Evolutionary conservation across 2,113 vertebrate genomes (phyloP).

Genomic region (Upupa epops): DNA sequence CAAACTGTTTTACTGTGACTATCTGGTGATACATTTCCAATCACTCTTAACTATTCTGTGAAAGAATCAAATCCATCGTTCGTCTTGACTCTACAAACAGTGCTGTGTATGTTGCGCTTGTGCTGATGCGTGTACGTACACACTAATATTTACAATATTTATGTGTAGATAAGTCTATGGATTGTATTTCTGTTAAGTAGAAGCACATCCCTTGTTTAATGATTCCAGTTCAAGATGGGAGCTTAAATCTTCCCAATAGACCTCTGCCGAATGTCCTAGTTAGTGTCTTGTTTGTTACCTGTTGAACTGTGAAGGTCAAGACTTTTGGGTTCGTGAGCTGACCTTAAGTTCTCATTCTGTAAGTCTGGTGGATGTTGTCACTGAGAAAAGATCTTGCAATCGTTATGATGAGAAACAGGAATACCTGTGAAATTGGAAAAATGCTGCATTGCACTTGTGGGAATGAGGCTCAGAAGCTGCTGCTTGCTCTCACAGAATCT

Average conservation of each 20-base stretch:
- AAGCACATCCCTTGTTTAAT: constrained; percentile 24
- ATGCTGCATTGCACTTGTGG: neutral
- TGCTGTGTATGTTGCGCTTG: constrained; percentile 12
- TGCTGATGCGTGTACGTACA: constrained; percentile 29
- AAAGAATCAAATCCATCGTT: constrained; percentile 29
- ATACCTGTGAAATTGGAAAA: neutral
- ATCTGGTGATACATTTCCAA: constrained; percentile 25
- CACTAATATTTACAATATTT: constrained; percentile 16
- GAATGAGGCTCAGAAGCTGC: neutral
- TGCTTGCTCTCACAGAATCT: neutral
- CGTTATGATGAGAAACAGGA: neutral
- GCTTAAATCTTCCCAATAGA: neutral
- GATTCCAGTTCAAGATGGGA: constrained; percentile 33
- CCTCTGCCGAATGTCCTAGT: neutral
- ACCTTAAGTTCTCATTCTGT: neutral
- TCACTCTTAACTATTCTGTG: constrained; percentile 44
- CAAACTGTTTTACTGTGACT: constrained; percentile 17
- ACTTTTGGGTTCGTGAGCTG: neutral
- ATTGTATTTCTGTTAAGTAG: constrained; percentile 30
- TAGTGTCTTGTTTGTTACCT: neutral
- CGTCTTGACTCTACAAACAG: constrained; percentile 31
- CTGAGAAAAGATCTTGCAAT: neutral
- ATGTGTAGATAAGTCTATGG: constrained; percentile 37
- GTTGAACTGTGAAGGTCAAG: constrained; percentile 1
- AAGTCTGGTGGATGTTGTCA: neutral